These are phyloP conservation scores for Karalla daura DNA, from an alignment of 2,797 vertebrate genomes.

Conservation along the genomic window DNA sequence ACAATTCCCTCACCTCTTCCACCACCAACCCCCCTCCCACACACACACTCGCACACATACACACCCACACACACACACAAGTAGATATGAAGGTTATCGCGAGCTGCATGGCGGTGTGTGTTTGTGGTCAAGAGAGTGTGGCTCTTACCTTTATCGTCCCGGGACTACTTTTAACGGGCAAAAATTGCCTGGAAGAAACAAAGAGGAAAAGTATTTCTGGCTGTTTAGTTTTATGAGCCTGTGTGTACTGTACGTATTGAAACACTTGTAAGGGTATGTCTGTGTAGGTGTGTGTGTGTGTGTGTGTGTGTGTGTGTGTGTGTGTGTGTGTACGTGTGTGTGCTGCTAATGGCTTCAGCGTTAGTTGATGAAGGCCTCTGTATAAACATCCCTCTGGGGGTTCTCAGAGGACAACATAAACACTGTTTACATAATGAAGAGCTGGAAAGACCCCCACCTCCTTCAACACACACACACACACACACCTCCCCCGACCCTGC, in stretches of 20 bases:
- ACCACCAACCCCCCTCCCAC: constrained; percentile 9
- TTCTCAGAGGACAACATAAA: constrained; percentile 73
- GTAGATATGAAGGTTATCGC: constrained; percentile 22
- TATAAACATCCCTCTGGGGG: constrained; percentile 72
- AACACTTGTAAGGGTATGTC: neutral
- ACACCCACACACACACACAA: constrained; percentile 3
- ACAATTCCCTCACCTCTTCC: neutral
- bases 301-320: constrained; percentile 3
- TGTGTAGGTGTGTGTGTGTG: neutral
- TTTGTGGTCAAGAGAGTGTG: constrained; percentile 11
- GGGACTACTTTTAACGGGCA: constrained; percentile 11
- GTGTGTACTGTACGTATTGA: neutral
- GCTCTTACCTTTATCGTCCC: constrained; percentile 32
- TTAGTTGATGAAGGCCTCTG: constrained; percentile 63
- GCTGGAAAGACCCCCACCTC: constrained; percentile 37
- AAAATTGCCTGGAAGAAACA: neutral
- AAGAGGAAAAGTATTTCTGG: constrained; percentile 1
- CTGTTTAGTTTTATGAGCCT: neutral
- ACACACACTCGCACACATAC: neutral
- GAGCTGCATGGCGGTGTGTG: constrained; percentile 3
- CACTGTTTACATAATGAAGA: constrained; percentile 77
- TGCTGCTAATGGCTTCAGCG: constrained; percentile 52
- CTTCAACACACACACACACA: constrained; percentile 8
- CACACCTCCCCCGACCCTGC: constrained; percentile 9
- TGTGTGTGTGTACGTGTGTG: constrained; percentile 10